Evolutionary conservation across 2,797 vertebrate genomes (phyloP), one percentile per base, ranked within the genome.

Genomic region (Cryptoblepharus egeriae): DNA sequence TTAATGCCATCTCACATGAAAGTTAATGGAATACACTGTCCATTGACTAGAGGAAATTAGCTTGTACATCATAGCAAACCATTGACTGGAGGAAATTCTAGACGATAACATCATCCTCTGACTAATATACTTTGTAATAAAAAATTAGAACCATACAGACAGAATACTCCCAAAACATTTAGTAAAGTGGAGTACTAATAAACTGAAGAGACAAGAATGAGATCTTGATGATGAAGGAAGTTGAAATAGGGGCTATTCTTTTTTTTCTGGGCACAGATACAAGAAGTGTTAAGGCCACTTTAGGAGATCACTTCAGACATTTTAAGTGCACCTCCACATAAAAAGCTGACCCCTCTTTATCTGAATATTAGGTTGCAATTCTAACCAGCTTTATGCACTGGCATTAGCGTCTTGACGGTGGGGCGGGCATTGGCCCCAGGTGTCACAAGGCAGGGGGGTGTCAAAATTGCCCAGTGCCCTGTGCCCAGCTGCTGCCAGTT

Each of bases 41-140:
- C 64, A 63, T 32, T 80, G 65, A 20, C 68, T 82, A 78, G 79
- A 28, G 37, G 45, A 42, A 75, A 85, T 84, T 49, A 80, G 71
- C 69, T 49, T 32, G 83, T 82, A 13, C 74, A 37, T 63, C 74
- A 64, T 83, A 4, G 70, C 39, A 77, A n/a, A 78, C 22, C 0
- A 32, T 52, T 1, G n/a, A 49, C 22, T 0, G 0, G 13, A 55
- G 84, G 37, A 57, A 85, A 61, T 65, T 16, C 35, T 83, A 83
- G 37, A 57, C 16, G 55, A 58, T 64, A 67, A 67, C 1, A 0
- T 49, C 68, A 88, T 83, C 83, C 61, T 78, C 69, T 60, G 61
- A 87, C 65, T 85, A 68, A 35, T 24, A 0, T 1, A 74, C 73
- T 60, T 75, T 71, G 1, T 28, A 80, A 69, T 1, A 75, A 26